phyloP scores from a whole-genome alignment of 1,140 invertebrate species.

The Cydia splendana region DNA sequence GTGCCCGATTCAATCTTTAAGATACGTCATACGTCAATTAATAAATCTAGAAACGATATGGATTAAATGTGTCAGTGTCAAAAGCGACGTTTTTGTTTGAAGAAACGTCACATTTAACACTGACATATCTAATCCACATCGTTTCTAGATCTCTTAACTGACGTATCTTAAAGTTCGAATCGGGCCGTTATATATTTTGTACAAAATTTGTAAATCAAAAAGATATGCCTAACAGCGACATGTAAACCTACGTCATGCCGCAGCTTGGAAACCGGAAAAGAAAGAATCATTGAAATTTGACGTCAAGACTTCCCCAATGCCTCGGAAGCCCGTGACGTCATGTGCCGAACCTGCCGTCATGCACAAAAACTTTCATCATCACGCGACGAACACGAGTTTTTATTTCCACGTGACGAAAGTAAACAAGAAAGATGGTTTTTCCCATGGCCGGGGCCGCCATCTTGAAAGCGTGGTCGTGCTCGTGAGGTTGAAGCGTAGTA shows the following conservation, averaged over 20 bases:
- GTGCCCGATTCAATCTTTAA: too few relatives aligned
- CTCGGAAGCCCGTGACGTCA: background rate
- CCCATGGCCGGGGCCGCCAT: background rate
- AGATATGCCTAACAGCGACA: background rate
- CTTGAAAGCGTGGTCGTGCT: background rate
- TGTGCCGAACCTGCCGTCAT: background rate
- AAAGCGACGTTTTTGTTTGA: too few relatives aligned
- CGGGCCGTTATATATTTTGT: background rate
- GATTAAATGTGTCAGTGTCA: too few relatives aligned
- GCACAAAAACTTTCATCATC: constrained; percentile 2
- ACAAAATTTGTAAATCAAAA: background rate
- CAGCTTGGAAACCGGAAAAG: background rate
- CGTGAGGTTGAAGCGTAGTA: background rate
- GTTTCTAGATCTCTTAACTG: too few relatives aligned
- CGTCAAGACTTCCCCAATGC: background rate
- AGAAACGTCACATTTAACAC: too few relatives aligned
- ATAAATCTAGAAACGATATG: too few relatives aligned
- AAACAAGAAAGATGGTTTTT: background rate
- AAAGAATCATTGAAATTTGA: background rate
- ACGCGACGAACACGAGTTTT: background rate
- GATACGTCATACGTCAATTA: too few relatives aligned
- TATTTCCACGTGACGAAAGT: constrained; percentile 16
- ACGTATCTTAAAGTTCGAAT: too few relatives aligned
- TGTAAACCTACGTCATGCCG: background rate
- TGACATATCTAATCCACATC: too few relatives aligned